phyloP scores from a whole-genome alignment of 2,888 invertebrate genomes.

The Stomorhina lunata region DNA sequence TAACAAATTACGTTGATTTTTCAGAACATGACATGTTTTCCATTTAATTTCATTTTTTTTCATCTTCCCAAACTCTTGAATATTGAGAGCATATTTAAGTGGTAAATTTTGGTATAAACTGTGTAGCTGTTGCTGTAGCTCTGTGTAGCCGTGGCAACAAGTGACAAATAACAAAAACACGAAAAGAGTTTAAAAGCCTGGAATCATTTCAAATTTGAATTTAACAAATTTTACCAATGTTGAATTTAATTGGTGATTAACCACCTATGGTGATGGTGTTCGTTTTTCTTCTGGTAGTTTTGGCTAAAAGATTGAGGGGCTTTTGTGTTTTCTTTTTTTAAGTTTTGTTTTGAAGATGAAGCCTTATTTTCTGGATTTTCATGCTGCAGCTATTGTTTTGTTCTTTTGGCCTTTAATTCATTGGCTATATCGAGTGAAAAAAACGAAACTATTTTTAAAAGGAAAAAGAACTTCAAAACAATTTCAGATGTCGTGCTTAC shows the following conservation, averaged over 20 bases:
- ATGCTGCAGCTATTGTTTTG: conserved; percentile 11
- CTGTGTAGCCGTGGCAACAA: conserved; percentile 37
- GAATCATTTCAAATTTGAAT: conserved; percentile 65
- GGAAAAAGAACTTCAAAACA: conserved; percentile 30
- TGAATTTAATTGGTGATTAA: conserved; percentile 79
- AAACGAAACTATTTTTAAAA: not conserved
- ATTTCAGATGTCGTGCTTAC: conserved; percentile 29
- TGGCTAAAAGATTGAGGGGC: too few relatives aligned
- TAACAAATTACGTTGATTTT: conserved; percentile 59
- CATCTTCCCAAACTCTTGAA: not conserved
- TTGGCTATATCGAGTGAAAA: not conserved
- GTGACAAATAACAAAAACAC: conserved; percentile 61
- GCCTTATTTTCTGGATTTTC: conserved; percentile 5
- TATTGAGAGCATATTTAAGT: conserved; percentile 4
- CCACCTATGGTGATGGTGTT: conserved; percentile 74
- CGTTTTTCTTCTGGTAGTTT: not conserved
- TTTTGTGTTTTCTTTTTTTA: not conserved
- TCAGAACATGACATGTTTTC: conserved; percentile 32
- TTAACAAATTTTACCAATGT: conserved; percentile 78
- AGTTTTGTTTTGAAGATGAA: not conserved
- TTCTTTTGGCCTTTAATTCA: conserved; percentile 11
- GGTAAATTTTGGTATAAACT: too few relatives aligned
- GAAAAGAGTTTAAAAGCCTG: conserved; percentile 68
- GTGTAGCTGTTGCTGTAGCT: too few relatives aligned
- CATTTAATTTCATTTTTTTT: too few relatives aligned